Evolutionary conservation across 2,888 invertebrate genomes (phyloP), one percentile per base, ranked within the genome.

Genomic region (Tenodera sinensis): DNA sequence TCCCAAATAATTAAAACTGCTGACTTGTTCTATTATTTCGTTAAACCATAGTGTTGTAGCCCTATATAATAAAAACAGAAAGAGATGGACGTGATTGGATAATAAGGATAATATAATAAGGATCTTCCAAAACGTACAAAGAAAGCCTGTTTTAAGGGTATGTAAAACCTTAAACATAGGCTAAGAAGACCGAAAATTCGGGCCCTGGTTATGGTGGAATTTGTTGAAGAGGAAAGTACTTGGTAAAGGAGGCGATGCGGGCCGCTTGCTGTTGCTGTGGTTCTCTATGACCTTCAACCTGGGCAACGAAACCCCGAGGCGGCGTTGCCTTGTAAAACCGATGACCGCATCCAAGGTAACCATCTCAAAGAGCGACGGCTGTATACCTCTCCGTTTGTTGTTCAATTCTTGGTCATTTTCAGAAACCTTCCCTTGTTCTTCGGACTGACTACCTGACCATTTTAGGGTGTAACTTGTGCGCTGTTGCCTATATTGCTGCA

Each of bases 271-370:
- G 54, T 14, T 71, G 54, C 54, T 71, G 54, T 71, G 54, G 54
- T 71, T 71, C 54, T 20, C 28, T 54, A 1, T 81, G 88, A 85
- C 88, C 88, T 88, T 88, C 88, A 88, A 88, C 85, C 88, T 88
- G 88, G 83, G 20, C 30, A 71, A 85, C 85, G 71, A 85, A 85
- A 85, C 85, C 89, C 85, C 54, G 42, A 42, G 42, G 83, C 89
- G 83, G 54, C 89, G 54, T 28, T 87, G 87, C 87, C 54, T 89
- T 89, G 83, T 87, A 83, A 86, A 83, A 87, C 90, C 89, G 89
- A 89, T 90, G 90, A 90, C 90, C 90, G 90, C 54, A 88, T 84
- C 89, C 90, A 90, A 90, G 90, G 90, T 83, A 83, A 88, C 83
- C 86, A 28, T 25, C 28, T 30, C 27, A 71, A 71, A 71, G 20